Evolutionary conservation across 2,888 invertebrate genomes (phyloP).

Genomic region (Athalia circularis): DNA sequence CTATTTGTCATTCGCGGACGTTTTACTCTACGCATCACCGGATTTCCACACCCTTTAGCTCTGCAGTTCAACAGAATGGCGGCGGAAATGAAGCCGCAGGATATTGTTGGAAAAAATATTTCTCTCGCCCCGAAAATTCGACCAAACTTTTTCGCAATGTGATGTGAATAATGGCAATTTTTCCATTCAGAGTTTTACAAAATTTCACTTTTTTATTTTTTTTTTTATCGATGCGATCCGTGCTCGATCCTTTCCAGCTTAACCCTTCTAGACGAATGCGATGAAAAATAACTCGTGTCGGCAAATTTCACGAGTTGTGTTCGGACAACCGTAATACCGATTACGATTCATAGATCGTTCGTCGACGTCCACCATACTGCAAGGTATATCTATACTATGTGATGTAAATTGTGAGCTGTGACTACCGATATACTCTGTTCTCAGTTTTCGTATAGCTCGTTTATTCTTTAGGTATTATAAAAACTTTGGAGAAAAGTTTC

Average conservation of each 20-base stretch:
- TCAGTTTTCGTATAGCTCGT: neutral
- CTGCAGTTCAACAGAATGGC: neutral
- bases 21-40: neutral
- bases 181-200: too few species aligned
- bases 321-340: conserved; percentile 18
- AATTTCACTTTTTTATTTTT: too few species aligned
- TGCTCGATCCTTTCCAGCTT: too few species aligned
- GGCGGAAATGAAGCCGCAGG: neutral
- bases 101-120: neutral
- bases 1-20: neutral
- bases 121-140: too few species aligned
- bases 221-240: too few species aligned
- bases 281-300: too few species aligned
- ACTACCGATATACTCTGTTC: neutral
- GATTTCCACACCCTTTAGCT: neutral
- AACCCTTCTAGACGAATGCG: too few species aligned
- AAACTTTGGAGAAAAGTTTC: conserved; percentile 7
- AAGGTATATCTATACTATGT: neutral
- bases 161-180: too few species aligned
- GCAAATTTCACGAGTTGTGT: neutral
- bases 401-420: neutral
- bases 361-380: neutral
- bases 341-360: conserved; percentile 37
- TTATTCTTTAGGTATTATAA: neutral
- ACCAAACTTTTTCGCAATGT: too few species aligned